Evolutionary conservation across 2,797 vertebrate genomes (phyloP), one percentile per base, ranked within the genome.

Genomic region (Coendou prehensilis): DNA sequence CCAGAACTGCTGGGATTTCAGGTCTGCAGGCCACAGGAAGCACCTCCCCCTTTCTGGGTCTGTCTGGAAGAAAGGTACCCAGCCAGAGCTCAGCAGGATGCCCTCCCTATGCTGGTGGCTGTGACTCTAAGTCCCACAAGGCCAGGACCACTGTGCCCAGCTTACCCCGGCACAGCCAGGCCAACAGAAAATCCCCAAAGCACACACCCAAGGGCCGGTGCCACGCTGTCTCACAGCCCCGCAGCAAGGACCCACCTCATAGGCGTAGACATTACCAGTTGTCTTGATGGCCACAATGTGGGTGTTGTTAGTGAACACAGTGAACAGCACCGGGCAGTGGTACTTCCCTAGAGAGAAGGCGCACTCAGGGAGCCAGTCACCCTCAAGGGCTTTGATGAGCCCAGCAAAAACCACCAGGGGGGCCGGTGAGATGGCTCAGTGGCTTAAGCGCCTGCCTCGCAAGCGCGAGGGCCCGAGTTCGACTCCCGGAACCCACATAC

Each of bases 271-370:
- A 9, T 99, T 99, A 95, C 99, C 99, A 0, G 99, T 99, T 56
- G 99, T 99, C 98, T 98, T 99, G 98, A 99, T 99, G 93, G 99
- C 97, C 96, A 99, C 99, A 0, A 99, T 99, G 98, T 99, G 99
- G 45, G 99, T 99, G 93, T 99, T 99, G 98, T 99, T 99, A 50
- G 99, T 99, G 98, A 99, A 99, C 64, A 99, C 99, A 0, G 98
- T 99, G 98, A 99, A 99, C 18, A 99, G 99, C 91, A 99, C 99
- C 0, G 99, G 99, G 95, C 99, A 99, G 98, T 99, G 99, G 97
- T 99, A 99, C 97, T 99, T 99, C 85, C 99, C 99, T 99, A 81
- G 47, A 14, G 10, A 5, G 33, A 82, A 63, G 75, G n/a, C n/a
- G 14, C 37, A 67, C 6, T 64, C 9, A 13, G 37, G 45, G 6